Base-by-base conservation (phyloP, 2,888 invertebrate species). In the Melinopterus prodromus region DNA sequence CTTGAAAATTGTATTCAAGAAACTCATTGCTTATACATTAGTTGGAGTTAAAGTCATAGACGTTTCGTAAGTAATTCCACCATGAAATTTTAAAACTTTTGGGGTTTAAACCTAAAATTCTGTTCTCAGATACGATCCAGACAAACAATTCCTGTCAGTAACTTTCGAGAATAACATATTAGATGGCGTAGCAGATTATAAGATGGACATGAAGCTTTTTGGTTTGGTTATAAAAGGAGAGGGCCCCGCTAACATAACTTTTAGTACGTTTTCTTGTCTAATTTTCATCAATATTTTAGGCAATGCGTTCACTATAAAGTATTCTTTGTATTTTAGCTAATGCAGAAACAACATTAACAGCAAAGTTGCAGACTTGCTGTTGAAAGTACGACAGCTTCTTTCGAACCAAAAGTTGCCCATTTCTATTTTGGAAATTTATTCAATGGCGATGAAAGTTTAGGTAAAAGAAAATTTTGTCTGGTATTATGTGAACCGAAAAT, bases 371-470 rank as follows among this genome's bases (percentile, higher is more conserved):
- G 16, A 35, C 36, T 75, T 5, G 3, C 15, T 0, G 12, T 69
- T 16, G 15, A 6, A 6, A 38, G 53, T 7, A 14, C 36, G 38
- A 80, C 16, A 53, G 6, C 16, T 37, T 71, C 71, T 36, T 70
- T 70, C 12, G 37, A 26, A 69, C 72, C 69, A 6, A 16, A 77
- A 35, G 38, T 74, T 74, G 77, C 70, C 12, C 35, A 71, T 12
- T 80, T 79, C n/a, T n/a, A 79, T 35, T 80, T 82, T 74, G 79
- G 80, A 77, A 79, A 81, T 77, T 77, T 82, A 16, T 82, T 80
- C 26, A 78, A 80, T 76, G 81, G 80, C 6, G 79, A 81, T 70
- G 77, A 77, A 77, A 16, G 38, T 36, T 69, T 79, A 75, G 78
- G 79, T 78, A 71, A 38, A 14, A 14, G 14, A 35, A 26, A 26